Conservation (phyloP, 2,797 vertebrate species). For the Malacoctenus gilli region DNA sequence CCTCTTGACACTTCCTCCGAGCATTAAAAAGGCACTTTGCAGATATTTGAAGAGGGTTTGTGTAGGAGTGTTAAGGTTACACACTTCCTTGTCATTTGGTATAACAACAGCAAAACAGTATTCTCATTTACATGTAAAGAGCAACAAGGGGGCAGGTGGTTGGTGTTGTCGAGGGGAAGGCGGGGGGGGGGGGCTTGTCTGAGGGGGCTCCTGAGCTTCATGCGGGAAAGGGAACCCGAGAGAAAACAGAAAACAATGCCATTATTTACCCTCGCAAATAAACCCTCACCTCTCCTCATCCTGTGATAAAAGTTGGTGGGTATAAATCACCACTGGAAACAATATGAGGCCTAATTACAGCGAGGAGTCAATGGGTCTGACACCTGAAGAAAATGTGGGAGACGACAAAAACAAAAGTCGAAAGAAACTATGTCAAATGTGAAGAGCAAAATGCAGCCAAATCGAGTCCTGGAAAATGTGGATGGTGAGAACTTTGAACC, state of each 20-base stretch:
- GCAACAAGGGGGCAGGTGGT: conserved; percentile 58
- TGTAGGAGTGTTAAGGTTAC: conserved; percentile 83
- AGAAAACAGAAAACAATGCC: conserved; percentile 79
- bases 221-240: conserved; percentile 72
- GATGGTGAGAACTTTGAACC: too few species aligned
- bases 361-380: conserved; percentile 8
- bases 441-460: too few species aligned
- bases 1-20: conserved; percentile 69
- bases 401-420: too few species aligned
- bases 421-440: conserved; percentile 1
- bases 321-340: conserved; percentile 40
- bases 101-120: conserved; percentile 86
- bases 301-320: conserved; percentile 72
- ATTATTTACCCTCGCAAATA: conserved; percentile 76
- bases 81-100: conserved; percentile 87
- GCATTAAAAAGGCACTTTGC: conserved; percentile 79
- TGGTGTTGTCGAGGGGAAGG: conserved; percentile 25
- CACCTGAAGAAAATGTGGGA: conserved; percentile 30
- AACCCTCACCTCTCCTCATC: conserved; percentile 60
- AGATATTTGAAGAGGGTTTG: conserved; percentile 81
- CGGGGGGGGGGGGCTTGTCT: conserved; percentile 51
- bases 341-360: conserved; percentile 31
- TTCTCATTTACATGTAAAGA: conserved; percentile 87
- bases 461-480: too few species aligned
- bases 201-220: conserved; percentile 58